A percentile compares a stretch with the other conserved stretches of the same genome.
phyloP scores from a whole-genome alignment of 2,888 invertebrate genomes.

The Aromia moschata region DNA sequence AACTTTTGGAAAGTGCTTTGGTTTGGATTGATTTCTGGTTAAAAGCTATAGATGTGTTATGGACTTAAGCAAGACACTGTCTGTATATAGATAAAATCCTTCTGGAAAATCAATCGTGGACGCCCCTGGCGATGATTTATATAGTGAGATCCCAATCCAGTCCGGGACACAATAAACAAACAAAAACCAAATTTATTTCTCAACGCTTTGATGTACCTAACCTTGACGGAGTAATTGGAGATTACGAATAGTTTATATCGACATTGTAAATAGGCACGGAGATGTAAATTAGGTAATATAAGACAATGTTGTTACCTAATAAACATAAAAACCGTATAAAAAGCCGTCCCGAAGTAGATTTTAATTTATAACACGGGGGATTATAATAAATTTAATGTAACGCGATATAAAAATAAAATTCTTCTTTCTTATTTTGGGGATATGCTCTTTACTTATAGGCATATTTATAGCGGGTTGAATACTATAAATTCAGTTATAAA shows the following conservation, averaged over 20 bases:
- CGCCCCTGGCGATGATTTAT: no score
- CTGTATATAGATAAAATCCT: no score
- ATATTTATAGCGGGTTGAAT: constrained; percentile 4
- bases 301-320: constrained; percentile 17
- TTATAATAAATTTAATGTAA: constrained; percentile 12
- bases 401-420: constrained; percentile 14
- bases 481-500: constrained; percentile 9
- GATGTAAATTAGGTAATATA: constrained; percentile 14
- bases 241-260: neutral
- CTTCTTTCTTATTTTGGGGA: constrained; percentile 7
- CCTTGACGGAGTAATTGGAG: constrained; percentile 4
- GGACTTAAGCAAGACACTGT: no score
- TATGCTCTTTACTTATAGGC: neutral
- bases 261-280: neutral
- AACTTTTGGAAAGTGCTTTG: no score
- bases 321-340: constrained; percentile 15
- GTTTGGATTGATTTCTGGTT: no score
- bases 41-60: no score
- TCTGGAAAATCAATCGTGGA: no score
- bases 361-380: constrained; percentile 16
- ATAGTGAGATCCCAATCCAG: neutral
- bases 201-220: neutral
- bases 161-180: constrained; percentile 1
- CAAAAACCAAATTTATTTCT: constrained; percentile 10
- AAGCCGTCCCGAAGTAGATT: constrained; percentile 12